Evolutionary conservation across 2,888 invertebrate species (phyloP).

Genomic region (Pyralis farinalis): DNA sequence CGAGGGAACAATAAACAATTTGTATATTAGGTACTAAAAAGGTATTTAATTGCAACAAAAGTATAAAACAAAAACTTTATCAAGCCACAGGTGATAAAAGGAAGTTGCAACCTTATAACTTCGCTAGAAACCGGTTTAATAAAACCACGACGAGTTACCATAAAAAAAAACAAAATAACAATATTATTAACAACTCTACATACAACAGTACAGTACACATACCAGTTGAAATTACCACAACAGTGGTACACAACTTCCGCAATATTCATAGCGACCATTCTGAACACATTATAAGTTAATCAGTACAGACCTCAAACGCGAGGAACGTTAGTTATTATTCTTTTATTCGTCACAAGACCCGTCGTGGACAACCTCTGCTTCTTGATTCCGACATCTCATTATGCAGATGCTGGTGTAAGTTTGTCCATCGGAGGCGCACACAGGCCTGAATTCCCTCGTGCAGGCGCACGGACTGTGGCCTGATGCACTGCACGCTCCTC

Average conservation of each 20-base stretch:
- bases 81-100: background rate
- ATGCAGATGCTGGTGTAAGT: slow-evolving; percentile 86
- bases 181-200: too few relatives aligned
- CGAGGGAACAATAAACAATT: too few relatives aligned
- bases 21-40: too few relatives aligned
- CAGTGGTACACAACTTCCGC: background rate
- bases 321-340: background rate
- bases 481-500: slow-evolving; percentile 7
- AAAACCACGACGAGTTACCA: too few relatives aligned
- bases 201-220: background rate
- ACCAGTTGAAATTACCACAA: background rate
- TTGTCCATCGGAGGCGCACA: slow-evolving; percentile 38
- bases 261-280: background rate
- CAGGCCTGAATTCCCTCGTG: slow-evolving; percentile 37
- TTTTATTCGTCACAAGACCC: slow-evolving; percentile 21
- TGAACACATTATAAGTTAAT: too few relatives aligned
- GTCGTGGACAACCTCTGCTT: slow-evolving; percentile 16
- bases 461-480: slow-evolving; percentile 13
- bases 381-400: slow-evolving; percentile 63
- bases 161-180: too few relatives aligned
- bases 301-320: background rate
- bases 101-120: too few relatives aligned
- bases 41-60: slow-evolving; percentile 1
- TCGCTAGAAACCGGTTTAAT: too few relatives aligned
- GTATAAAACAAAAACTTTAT: background rate